These are phyloP conservation scores for Phthorimaea operculella DNA, from an alignment of 1,140 invertebrate genomes.

Conservation along the genomic window DNA sequence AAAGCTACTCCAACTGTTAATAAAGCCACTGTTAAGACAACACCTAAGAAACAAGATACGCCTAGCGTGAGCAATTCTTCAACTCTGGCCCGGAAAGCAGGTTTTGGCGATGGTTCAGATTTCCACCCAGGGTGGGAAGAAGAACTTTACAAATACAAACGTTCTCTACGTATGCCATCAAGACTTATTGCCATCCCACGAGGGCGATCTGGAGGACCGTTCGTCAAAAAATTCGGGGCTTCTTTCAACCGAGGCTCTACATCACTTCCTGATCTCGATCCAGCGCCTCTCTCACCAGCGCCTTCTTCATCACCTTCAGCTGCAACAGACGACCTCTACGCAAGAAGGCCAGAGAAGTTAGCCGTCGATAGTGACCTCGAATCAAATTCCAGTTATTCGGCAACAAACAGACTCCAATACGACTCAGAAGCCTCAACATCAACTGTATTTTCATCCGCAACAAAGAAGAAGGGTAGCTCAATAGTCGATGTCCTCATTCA, in stretches of 20 bases:
- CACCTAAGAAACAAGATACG: conserved; percentile 48
- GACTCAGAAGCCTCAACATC: conserved; percentile 76
- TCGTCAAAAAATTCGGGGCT: conserved; percentile 32
- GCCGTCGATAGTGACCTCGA: conserved; percentile 73
- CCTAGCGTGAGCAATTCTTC: conserved; percentile 44
- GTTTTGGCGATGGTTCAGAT: conserved; percentile 78
- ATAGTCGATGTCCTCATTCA: conserved; percentile 74
- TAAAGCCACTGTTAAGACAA: conserved; percentile 30
- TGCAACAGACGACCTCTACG: conserved; percentile 54
- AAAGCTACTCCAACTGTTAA: conserved; percentile 22
- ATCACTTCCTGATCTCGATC: conserved; percentile 80
- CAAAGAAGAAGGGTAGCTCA: conserved; percentile 69
- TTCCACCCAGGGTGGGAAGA: conserved; percentile 83
- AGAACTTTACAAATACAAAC: conserved; percentile 83
- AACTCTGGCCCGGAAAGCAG: conserved; percentile 66
- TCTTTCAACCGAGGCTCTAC: conserved; percentile 69
- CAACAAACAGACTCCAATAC: conserved; percentile 70
- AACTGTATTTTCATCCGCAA: conserved; percentile 69
- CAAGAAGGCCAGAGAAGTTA: conserved; percentile 59
- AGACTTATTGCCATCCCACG: conserved; percentile 79
- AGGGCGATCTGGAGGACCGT: conserved; percentile 54
- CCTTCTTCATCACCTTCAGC: conserved; percentile 67
- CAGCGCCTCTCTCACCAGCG: conserved; percentile 72
- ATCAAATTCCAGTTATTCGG: conserved; percentile 73
- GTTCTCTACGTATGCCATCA: conserved; percentile 81